Evolutionary conservation across 2,113 vertebrate species (phyloP).

Genomic region (Misgurnus anguillicaudatus): DNA sequence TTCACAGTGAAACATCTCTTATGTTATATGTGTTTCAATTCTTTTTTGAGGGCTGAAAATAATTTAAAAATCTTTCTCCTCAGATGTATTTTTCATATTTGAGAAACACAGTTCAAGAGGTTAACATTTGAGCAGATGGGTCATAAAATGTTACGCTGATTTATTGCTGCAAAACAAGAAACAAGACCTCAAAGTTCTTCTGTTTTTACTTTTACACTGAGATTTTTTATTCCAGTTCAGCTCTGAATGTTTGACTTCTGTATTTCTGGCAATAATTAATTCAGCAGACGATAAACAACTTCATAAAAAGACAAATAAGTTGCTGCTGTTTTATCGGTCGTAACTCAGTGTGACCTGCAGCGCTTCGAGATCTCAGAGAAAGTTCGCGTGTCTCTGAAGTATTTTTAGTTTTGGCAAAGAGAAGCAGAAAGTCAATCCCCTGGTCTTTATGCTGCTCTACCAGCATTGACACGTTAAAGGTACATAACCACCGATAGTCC

Average conservation of each 20-base stretch:
- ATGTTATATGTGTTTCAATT: background rate
- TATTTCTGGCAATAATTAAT: background rate
- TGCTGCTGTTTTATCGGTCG: background rate
- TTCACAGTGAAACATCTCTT: background rate
- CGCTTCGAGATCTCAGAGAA: constrained; percentile 2
- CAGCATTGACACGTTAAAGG: background rate
- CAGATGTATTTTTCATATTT: too few species aligned
- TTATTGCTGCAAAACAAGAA: constrained; percentile 11
- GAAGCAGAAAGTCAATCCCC: constrained; percentile 4
- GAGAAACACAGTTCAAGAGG: too few species aligned
- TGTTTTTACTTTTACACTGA: too few species aligned
- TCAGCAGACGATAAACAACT: background rate
- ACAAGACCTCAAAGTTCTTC: background rate
- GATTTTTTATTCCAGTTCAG: too few species aligned
- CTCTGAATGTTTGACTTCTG: background rate
- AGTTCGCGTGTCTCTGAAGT: constrained; percentile 51
- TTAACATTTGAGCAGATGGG: too few species aligned
- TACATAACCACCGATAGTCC: background rate
- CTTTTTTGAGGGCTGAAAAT: too few species aligned
- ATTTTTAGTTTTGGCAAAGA: constrained; percentile 60
- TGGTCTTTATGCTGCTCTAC: background rate
- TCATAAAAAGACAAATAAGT: too few species aligned
- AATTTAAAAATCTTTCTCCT: too few species aligned
- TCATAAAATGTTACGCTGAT: background rate
- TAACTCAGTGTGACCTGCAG: background rate